These are phyloP conservation scores for Diabrotica balteata DNA, from an alignment of 2,888 invertebrate species.

Conservation along the genomic window DNA sequence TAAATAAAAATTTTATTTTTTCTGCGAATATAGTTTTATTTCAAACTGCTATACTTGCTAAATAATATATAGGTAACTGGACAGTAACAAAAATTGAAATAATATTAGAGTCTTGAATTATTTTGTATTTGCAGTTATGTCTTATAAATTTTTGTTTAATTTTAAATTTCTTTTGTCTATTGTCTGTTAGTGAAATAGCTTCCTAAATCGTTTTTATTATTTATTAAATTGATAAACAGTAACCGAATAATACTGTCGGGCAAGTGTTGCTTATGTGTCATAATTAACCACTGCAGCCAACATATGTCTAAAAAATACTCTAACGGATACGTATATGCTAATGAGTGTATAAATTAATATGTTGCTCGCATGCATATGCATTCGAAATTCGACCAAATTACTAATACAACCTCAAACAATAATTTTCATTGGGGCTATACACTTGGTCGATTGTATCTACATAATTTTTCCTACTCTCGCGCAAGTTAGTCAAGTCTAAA, in stretches of 20 bases:
- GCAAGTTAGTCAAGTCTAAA: constrained; percentile 63
- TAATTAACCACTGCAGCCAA: constrained; percentile 58
- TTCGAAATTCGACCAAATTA: constrained; percentile 51
- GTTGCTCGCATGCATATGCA: constrained; percentile 63
- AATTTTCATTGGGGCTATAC: constrained; percentile 46
- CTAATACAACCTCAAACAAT: constrained; percentile 54
- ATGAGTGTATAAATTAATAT: constrained; percentile 63
- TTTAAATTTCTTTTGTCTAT: no score
- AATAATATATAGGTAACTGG: no score
- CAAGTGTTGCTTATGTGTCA: constrained; percentile 54
- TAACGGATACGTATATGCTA: constrained; percentile 64
- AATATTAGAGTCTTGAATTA: no score
- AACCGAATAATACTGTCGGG: constrained; percentile 41
- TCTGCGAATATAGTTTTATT: no score
- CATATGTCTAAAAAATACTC: constrained; percentile 60
- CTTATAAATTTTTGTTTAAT: no score
- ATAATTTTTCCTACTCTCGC: constrained; percentile 63
- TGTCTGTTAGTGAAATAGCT: no score
- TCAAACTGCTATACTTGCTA: no score
- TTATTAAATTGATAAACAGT: constrained; percentile 24
- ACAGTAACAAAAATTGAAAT: no score
- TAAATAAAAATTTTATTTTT: no score
- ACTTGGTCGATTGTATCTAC: constrained; percentile 55
- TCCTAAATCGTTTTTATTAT: no score
- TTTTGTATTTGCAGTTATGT: no score